These are phyloP conservation scores for Gari tellinella DNA, from an alignment of 2,888 invertebrate species.

Conservation along the genomic window DNA sequence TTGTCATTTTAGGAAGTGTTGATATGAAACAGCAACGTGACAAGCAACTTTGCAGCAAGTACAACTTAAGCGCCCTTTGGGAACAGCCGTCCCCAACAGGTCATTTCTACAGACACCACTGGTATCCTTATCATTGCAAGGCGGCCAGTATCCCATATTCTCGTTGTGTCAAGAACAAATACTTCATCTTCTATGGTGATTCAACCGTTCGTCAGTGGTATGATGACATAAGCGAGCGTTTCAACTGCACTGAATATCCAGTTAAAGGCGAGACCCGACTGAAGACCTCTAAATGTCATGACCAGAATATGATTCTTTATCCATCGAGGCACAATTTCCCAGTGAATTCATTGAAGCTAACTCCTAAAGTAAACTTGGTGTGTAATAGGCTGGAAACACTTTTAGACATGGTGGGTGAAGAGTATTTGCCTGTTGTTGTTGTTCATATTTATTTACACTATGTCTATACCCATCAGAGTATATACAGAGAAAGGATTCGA, in stretches of 20 bases:
- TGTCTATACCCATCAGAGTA: not conserved
- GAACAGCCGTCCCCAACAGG: too few species aligned
- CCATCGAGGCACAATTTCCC: not conserved
- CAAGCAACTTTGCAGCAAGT: too few species aligned
- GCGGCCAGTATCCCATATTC: too few species aligned
- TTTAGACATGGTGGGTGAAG: not conserved
- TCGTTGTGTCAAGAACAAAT: constrained; percentile 11
- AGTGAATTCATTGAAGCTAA: not conserved
- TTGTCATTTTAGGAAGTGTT: too few species aligned
- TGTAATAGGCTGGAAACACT: not conserved
- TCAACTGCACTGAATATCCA: not conserved
- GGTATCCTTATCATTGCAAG: too few species aligned
- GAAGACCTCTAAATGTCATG: not conserved
- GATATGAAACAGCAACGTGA: too few species aligned
- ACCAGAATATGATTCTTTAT: not conserved
- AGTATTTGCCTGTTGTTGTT: not conserved
- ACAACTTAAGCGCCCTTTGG: too few species aligned
- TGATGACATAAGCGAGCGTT: not conserved
- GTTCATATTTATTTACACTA: not conserved
- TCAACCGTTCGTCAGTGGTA: constrained; percentile 15
- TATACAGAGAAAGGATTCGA: not conserved
- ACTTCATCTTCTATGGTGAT: constrained; percentile 7
- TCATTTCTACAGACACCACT: too few species aligned
- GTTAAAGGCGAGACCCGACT: too few species aligned
- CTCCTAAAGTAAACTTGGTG: not conserved